Conservation (phyloP, 2,888 invertebrate genomes). For the Pyrrhosoma nymphula region DNA sequence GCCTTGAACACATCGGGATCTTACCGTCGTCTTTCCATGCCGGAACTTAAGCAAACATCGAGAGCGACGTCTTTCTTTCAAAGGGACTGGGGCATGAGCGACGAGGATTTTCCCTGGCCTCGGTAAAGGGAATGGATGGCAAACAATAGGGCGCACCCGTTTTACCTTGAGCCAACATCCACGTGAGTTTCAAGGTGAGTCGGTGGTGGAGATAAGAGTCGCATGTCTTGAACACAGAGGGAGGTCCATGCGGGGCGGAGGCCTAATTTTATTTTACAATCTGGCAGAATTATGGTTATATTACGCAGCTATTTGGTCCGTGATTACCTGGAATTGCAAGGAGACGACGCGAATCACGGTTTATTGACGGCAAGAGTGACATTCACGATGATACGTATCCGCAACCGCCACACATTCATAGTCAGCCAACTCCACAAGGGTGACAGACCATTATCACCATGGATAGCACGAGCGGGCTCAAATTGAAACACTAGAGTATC, state of each 20-base stretch:
- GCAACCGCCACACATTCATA: not conserved
- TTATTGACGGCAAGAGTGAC: not conserved
- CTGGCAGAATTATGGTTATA: not conserved
- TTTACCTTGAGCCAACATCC: constrained; percentile 19
- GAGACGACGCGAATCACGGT: not conserved
- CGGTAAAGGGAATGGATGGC: not conserved
- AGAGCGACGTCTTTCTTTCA: not conserved
- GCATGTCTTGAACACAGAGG: not conserved
- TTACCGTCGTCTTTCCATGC: not conserved
- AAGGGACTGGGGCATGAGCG: not conserved
- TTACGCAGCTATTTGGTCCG: not conserved
- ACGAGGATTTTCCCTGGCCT: not conserved
- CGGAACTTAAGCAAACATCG: not conserved
- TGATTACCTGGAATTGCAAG: not conserved
- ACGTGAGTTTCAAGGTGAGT: constrained; percentile 16
- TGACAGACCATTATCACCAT: too few relatives aligned
- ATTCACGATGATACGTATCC: not conserved
- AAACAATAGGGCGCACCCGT: constrained; percentile 25
- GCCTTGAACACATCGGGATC: not conserved
- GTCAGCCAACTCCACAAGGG: not conserved
- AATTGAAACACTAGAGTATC: too few relatives aligned
- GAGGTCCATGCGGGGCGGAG: not conserved
- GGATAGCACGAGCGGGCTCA: too few relatives aligned
- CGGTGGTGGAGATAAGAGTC: not conserved
- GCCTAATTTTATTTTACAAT: not conserved